Conservation (phyloP, 2,797 vertebrate genomes). For the Aplochiton taeniatus region DNA sequence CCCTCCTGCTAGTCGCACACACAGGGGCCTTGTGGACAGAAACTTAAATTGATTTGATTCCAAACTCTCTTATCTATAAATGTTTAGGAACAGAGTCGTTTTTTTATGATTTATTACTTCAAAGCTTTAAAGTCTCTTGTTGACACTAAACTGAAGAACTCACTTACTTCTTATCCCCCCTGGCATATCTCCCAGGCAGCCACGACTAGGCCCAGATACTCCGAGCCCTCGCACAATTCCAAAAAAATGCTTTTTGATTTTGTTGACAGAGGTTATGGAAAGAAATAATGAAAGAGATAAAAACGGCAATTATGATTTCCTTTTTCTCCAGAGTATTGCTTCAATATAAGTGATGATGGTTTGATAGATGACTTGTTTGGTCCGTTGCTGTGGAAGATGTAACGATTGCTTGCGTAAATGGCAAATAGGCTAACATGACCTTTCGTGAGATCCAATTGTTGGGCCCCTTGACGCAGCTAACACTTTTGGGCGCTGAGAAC, state of each 20-base stretch:
- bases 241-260: conserved; percentile 75
- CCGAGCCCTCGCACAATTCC: conserved; percentile 47
- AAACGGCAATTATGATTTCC: conserved; percentile 78
- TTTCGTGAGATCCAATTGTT: conserved; percentile 63
- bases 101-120: conserved; percentile 89
- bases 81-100: conserved; percentile 79
- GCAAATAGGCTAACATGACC: conserved; percentile 67
- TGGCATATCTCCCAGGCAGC: conserved; percentile 67
- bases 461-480: conserved; percentile 46
- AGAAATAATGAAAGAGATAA: conserved; percentile 80
- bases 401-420: conserved; percentile 56
- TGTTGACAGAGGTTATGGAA: conserved; percentile 76
- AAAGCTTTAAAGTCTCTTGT: conserved; percentile 78
- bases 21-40: conserved; percentile 72
- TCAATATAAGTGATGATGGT: conserved; percentile 61
- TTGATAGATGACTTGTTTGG: conserved; percentile 73
- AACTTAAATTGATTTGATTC: conserved; percentile 85
- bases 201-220: conserved; percentile 38
- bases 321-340: conserved; percentile 43
- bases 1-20: conserved; percentile 53
- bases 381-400: conserved; percentile 65
- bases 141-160: conserved; percentile 73
- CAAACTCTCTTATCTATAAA: conserved; percentile 85
- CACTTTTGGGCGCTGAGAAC: conserved; percentile 50
- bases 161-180: conserved; percentile 64